Conservation (phyloP, 1,140 invertebrate species). For the Wasmannia auropunctata region DNA sequence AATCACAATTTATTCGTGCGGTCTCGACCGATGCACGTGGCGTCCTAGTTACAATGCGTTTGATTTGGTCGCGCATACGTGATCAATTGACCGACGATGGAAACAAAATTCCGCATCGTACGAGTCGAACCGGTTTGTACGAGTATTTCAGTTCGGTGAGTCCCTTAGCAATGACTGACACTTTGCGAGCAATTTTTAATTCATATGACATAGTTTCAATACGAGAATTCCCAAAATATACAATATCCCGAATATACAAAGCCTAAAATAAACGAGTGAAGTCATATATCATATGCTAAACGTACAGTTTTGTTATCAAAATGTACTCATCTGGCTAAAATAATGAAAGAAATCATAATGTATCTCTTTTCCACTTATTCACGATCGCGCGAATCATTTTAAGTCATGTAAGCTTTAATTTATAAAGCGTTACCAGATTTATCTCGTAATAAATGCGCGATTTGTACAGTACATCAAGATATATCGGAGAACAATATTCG, state of each 20-base stretch:
- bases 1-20: conserved; percentile 66
- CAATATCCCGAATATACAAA: no score
- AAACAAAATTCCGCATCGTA: conserved; percentile 35
- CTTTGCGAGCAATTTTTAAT: not conserved
- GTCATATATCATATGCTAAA: not conserved
- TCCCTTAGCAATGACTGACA: not conserved
- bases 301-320: not conserved
- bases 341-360: not conserved
- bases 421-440: not conserved
- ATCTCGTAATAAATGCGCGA: not conserved
- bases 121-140: no score
- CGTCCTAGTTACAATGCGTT: conserved; percentile 51
- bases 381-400: not conserved
- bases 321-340: not conserved
- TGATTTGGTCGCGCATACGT: conserved; percentile 52
- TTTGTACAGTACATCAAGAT: not conserved
- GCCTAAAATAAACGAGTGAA: not conserved
- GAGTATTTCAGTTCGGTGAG: not conserved
- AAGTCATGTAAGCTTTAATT: not conserved
- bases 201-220: not conserved
- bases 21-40: conserved; percentile 32
- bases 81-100: conserved; percentile 64
- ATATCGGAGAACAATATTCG: not conserved
- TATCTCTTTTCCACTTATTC: not conserved
- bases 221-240: not conserved